Conservation (phyloP, 1,140 invertebrate species). For the Ceratosolen fusciceps region DNA sequence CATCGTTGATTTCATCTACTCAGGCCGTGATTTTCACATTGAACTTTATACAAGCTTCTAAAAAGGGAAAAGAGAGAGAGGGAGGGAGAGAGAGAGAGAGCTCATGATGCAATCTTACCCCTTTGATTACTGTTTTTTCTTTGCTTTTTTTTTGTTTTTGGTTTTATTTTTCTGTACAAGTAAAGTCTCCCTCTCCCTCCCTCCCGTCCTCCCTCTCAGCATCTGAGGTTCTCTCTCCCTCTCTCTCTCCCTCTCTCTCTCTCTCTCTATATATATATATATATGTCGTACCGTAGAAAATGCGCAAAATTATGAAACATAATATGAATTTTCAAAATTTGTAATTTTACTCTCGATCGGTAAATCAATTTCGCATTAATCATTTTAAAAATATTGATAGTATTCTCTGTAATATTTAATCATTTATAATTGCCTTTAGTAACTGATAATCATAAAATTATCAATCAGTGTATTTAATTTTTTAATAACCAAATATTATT, state of each 20-base stretch:
- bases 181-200: constrained; percentile 26
- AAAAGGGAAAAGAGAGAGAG: background rate
- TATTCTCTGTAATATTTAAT: background rate
- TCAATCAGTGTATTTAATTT: too few species aligned
- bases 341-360: background rate
- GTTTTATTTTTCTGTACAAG: background rate
- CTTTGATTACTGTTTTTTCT: constrained; percentile 38
- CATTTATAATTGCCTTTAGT: background rate
- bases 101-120: constrained; percentile 10
- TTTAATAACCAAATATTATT: too few species aligned
- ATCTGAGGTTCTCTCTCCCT: too few species aligned
- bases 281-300: constrained; percentile 11
- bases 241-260: too few species aligned
- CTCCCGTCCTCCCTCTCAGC: too few species aligned
- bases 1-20: constrained; percentile 43
- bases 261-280: too few species aligned
- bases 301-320: constrained; percentile 30
- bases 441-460: too few species aligned
- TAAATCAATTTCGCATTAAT: too few species aligned
- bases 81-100: constrained; percentile 8
- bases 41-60: constrained; percentile 34
- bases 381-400: constrained; percentile 10
- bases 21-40: constrained; percentile 17
- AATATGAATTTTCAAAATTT: constrained; percentile 10
- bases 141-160: too few species aligned